Conservation (phyloP, 2,888 invertebrate species). For the Morpho helenor region DNA sequence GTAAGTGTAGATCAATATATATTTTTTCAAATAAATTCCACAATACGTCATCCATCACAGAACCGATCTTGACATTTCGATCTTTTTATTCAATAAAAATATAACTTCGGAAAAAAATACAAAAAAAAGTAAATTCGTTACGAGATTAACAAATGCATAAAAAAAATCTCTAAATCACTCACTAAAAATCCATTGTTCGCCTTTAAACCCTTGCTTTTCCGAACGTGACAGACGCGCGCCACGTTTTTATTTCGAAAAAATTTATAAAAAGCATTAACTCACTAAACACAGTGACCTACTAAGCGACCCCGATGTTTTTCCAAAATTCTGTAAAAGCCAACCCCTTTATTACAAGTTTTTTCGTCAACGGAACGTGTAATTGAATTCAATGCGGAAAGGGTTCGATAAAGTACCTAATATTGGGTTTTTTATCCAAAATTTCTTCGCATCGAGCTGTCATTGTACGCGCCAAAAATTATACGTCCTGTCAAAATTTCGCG, state of each 20-base stretch:
- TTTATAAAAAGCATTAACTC: conserved; percentile 56
- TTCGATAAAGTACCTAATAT: conserved; percentile 66
- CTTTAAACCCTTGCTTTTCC: conserved; percentile 70
- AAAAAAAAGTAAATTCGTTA: conserved; percentile 56
- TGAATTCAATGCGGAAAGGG: conserved; percentile 78
- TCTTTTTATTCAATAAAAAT: conserved; percentile 41
- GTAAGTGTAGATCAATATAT: too few species aligned
- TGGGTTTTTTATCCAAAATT: conserved; percentile 49
- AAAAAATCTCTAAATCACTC: conserved; percentile 70
- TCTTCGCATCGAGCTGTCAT: conserved; percentile 51
- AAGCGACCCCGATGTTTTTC: conserved; percentile 55
- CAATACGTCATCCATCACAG: conserved; percentile 59
- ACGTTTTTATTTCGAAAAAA: conserved; percentile 44
- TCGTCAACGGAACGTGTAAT: conserved; percentile 47
- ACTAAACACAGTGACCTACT: conserved; percentile 70
- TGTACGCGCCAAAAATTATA: conserved; percentile 66
- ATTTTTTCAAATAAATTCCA: conserved; percentile 24
- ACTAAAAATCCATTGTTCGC: conserved; percentile 66
- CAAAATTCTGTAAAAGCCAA: conserved; percentile 60
- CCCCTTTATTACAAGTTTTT: conserved; percentile 62
- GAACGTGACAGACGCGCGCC: conserved; percentile 66
- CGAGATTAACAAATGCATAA: conserved; percentile 38
- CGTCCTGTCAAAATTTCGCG: conserved; percentile 76
- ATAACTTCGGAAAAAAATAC: conserved; percentile 36
- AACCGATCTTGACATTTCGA: conserved; percentile 48